phyloP scores from a whole-genome alignment of 2,888 invertebrate species.

The Enchytraeus crypticus region DNA sequence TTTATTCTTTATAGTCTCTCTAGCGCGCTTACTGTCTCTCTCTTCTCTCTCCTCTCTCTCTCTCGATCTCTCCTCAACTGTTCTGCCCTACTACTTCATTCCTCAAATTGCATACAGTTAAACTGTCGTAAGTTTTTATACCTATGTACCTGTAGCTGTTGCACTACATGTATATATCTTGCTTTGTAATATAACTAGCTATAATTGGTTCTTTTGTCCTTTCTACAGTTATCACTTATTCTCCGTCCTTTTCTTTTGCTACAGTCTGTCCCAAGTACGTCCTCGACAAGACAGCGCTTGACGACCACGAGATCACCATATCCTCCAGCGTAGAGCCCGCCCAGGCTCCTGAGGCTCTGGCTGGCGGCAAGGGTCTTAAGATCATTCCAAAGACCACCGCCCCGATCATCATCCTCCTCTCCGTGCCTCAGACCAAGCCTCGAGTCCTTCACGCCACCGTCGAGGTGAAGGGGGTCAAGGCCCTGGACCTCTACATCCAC shows the following conservation, averaged over 20 bases:
- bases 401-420: background rate
- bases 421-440: background rate
- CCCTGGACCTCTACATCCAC: background rate
- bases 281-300: background rate
- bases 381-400: background rate
- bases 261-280: background rate
- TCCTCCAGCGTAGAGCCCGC: background rate
- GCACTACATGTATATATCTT: no score
- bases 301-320: background rate
- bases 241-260: no score
- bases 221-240: background rate
- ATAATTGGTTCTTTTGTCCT: background rate
- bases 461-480: background rate
- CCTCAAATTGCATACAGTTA: no score
- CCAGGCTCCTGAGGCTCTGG: background rate
- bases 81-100: no score
- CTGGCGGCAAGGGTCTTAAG: background rate
- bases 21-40: no score
- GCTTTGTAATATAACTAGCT: background rate
- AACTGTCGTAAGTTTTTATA: no score
- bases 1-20: no score
- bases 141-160: no score
- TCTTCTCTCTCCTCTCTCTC: no score
- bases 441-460: background rate
- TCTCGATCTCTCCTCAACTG: no score